Base-by-base conservation (phyloP, 2,797 vertebrate genomes). In the Sebastes melanostomus region DNA sequence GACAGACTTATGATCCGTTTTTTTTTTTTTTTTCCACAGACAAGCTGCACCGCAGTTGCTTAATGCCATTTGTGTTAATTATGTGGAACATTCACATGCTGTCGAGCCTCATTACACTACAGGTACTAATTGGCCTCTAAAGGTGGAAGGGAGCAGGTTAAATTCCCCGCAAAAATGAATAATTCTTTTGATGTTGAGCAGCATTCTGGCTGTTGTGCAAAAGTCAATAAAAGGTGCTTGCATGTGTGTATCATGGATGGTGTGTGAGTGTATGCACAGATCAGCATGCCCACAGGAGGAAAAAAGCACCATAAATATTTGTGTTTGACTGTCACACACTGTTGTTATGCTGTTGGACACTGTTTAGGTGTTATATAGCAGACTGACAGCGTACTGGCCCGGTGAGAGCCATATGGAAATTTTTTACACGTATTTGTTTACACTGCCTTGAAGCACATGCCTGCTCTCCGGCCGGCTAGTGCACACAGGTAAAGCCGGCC, bases 41-140 rank as follows among this genome's bases (percentile, higher is more conserved):
- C 42, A 76, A 42, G 68, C 79, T 66, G 60, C 69, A 63, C 70
- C 20, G 22, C 79, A 93, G 90, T 91, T 93, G 94, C 90, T 93
- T 95, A 94, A 94, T 89, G 88, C 86, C 87, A 93, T 94, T 92
- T 91, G 93, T 93, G 93, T 93, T 96, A 94, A 94, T 96, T 94
- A 93, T 92, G 95, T 92, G 92, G 79, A 88, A 90, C 93, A 91
- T 93, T 94, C 88, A 52, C 92, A 91, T 90, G 89, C 93, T 84
- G 91, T 94, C 92, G 92, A 89, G 93, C 89, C 93, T 91, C 87
- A 93, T 96, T 96, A 94, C 90, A 87, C 86, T 81, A 0, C 91
- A 83, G 91, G 94, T 93, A 90, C 88, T 95, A 95, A 95, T 94
- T 95, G 94, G 94, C 74, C 88, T 91, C 88, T 86, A 86, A 84